Evolutionary conservation across 2,888 invertebrate genomes (phyloP), one percentile per base, ranked within the genome.

Genomic region (Ennomos quercinarius): DNA sequence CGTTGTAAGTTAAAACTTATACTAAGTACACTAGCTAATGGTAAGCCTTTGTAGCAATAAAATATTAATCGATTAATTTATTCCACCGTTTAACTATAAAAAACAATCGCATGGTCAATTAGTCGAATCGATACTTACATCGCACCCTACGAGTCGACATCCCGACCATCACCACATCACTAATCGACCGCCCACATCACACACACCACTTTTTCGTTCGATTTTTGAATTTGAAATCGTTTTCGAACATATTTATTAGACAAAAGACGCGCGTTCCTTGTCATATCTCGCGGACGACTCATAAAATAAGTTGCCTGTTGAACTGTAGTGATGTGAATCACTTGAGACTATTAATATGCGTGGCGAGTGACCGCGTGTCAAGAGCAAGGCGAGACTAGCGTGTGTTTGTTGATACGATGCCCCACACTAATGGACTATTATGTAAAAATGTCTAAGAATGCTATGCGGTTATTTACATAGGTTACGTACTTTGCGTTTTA

Each of bases 311-410:
- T 78, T 78, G 77, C 78, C 81, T 74, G 83, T 82, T 77, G 78
- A 84, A 81, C 81, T 83, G 78, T 81, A 83, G 81, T 85, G 84
- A 83, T 83, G 84, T 89, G 88, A 88, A 84, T 88, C 89, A 89
- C 81, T 87, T 83, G 80, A 77, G 77, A 86, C 87, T 90, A 91
- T 91, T 91, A 91, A 89, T 90, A 91, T 90, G 90, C 89, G 86
- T 85, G 83, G 83, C 87, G 83, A 88, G 88, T 88, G 89, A 88
- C 90, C 90, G 86, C 79, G 80, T 89, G 89, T 90, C 89, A 89
- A 89, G 89, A 90, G 82, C 89, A 87, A 91, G 88, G 87, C 84
- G 85, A 77, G 77, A 79, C 71, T 74, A 71, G 74, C 74, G 77
- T 79, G 74, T 53, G 17, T 52, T 58, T 47, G 12, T 51, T 67